Percentiles rank a stretch among this genome's conserved stretches.
These are phyloP conservation scores for Andrena flavipes DNA, from an alignment of 2,888 invertebrate genomes.

Conservation along the genomic window DNA sequence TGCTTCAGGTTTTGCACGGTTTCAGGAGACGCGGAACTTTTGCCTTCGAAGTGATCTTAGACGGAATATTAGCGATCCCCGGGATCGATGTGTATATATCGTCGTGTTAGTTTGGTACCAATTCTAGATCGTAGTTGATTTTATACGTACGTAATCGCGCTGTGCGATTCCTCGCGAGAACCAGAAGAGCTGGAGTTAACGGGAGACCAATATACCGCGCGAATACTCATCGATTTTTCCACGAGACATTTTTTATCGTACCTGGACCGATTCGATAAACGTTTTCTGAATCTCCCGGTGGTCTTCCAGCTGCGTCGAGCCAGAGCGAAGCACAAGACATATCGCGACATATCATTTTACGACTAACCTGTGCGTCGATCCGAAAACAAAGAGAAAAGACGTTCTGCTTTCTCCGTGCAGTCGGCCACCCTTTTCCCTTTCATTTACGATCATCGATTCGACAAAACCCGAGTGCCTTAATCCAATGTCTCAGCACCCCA, in stretches of 20 bases:
- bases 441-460: slow-evolving; percentile 64
- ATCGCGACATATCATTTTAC: slow-evolving; percentile 50
- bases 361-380: slow-evolving; percentile 17
- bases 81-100: slow-evolving; percentile 51
- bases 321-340: slow-evolving; percentile 22
- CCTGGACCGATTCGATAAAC: slow-evolving; percentile 34
- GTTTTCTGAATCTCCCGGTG: background rate
- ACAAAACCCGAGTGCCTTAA: slow-evolving; percentile 79
- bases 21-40: slow-evolving; percentile 17
- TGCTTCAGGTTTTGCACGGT: slow-evolving; percentile 4
- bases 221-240: slow-evolving; percentile 13
- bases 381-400: background rate
- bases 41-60: slow-evolving; percentile 64
- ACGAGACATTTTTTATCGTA: slow-evolving; percentile 2
- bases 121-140: slow-evolving; percentile 49
- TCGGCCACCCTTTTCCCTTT: slow-evolving; percentile 19
- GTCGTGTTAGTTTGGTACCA: slow-evolving; percentile 50
- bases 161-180: slow-evolving; percentile 47
- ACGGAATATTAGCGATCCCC: slow-evolving; percentile 25
- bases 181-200: slow-evolving; percentile 3
- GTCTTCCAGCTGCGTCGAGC: slow-evolving; percentile 13
- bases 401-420: slow-evolving; percentile 64
- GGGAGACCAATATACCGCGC: background rate
- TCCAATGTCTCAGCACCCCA: slow-evolving; percentile 60
- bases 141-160: slow-evolving; percentile 52